Conservation (phyloP, 1,140 invertebrate genomes). For the Neodiprion lecontei region DNA sequence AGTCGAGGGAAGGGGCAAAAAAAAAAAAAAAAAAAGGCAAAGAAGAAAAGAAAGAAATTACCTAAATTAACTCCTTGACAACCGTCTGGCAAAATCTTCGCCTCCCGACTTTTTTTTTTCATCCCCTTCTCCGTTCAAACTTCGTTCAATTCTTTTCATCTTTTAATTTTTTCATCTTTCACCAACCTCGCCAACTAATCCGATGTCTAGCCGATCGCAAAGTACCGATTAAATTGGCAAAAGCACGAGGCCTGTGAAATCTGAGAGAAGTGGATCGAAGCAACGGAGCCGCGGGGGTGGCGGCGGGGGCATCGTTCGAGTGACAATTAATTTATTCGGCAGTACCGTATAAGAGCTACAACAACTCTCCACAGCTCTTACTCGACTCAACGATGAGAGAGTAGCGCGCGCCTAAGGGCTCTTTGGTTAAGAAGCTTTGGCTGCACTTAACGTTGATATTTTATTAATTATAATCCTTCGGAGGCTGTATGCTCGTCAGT, state of each 20-base stretch:
- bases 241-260: background rate
- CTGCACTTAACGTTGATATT: slow-evolving; percentile 46
- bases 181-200: too few species aligned
- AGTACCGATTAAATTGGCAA: too few species aligned
- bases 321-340: slow-evolving; percentile 16
- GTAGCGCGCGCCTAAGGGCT: slow-evolving; percentile 26
- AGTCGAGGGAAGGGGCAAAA: too few species aligned
- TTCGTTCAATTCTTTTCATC: too few species aligned
- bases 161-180: too few species aligned
- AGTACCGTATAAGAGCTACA: background rate
- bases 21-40: too few species aligned
- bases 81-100: too few species aligned
- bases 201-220: too few species aligned
- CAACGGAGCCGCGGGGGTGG: background rate
- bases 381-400: background rate
- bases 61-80: too few species aligned
- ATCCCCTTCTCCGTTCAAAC: too few species aligned
- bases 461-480: slow-evolving; percentile 45
- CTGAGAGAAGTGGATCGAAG: background rate
- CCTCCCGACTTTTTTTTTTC: too few species aligned
- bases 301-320: background rate
- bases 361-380: slow-evolving; percentile 12
- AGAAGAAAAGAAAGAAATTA: too few species aligned
- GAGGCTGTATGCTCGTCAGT: slow-evolving; percentile 6
- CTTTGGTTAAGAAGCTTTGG: slow-evolving; percentile 44